Evolutionary conservation across 2,888 invertebrate species (phyloP).

Genomic region (Seira ritae): DNA sequence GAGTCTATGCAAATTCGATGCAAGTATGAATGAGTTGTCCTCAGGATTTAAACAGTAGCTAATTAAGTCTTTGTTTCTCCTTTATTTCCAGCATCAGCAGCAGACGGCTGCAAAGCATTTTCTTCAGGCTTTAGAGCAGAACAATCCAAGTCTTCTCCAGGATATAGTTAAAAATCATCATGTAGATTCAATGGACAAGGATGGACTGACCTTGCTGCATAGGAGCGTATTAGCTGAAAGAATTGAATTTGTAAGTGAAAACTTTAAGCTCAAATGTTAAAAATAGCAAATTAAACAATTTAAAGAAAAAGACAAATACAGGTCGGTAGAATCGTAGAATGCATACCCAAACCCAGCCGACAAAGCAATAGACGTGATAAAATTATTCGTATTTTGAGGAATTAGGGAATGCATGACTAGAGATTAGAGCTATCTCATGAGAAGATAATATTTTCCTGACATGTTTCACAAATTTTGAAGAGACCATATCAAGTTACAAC

Average conservation of each 20-base stretch:
- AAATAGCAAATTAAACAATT: background rate
- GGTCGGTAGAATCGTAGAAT: background rate
- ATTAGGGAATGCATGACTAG: background rate
- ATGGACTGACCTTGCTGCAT: slow-evolving; percentile 71
- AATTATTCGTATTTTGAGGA: too few species aligned
- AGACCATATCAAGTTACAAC: too few species aligned
- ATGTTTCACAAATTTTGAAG: too few species aligned
- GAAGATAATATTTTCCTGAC: background rate
- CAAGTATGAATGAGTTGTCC: too few species aligned
- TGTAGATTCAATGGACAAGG: slow-evolving; percentile 72
- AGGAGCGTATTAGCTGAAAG: slow-evolving; percentile 71
- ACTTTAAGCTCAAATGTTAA: background rate
- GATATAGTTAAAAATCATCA: slow-evolving; percentile 72
- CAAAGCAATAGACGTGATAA: too few species aligned
- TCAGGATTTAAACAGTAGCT: too few species aligned
- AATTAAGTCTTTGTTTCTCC: too few species aligned
- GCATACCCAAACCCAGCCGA: background rate
- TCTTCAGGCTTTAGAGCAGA: slow-evolving; percentile 68
- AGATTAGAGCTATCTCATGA: background rate
- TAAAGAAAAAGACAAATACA: too few species aligned
- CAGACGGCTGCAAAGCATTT: slow-evolving; percentile 60
- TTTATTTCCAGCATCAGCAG: too few species aligned
- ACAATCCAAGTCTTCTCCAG: slow-evolving; percentile 68
- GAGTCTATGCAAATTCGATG: too few species aligned
- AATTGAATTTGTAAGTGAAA: slow-evolving; percentile 72